Base-by-base conservation (phyloP, 2,113 vertebrate genomes). In the Ploceus nigricollis region DNA sequence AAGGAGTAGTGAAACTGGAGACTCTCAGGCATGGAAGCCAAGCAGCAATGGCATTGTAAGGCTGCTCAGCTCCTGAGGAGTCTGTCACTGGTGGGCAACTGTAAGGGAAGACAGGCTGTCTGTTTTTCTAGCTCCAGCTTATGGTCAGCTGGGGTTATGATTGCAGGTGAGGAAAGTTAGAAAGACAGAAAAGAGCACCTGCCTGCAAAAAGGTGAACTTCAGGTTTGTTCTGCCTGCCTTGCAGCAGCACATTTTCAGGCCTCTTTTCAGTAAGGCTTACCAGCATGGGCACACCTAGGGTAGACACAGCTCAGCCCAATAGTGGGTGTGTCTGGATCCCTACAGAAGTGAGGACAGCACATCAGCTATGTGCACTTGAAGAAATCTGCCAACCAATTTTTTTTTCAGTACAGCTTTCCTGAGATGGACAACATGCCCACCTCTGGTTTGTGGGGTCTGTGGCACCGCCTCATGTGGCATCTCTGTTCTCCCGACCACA, bases 381-480 rank as follows among this genome's bases (percentile, higher is more conserved):
- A 89, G 25, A 65, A 51, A 24, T 56, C 56, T 53, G 15, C 30
- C 27, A 73, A 22, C 1, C 4, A 44, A 7, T 30, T 39, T 57
- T 20, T 31, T 73, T 84, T 66, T 33, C 39, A 72, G n/a, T 28
- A 40, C 10, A 64, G 7, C 44, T 68, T 17, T 64, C n/a, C 27
- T 53, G 56, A 87, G 47, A 73, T 7, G 11, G 9, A 51, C 6
- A 53, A 15, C 7, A 22, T 24, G 5, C 28, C 45, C 8, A 9
- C 2, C 17, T 75, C 44, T 35, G 23, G 12, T 54, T 35, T 66
- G 28, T 31, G 33, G 15, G 11, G 17, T 80, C 56, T 65, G 13
- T 23, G 45, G 21, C 42, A 81, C 16, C 0, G 0, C 4, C 11
- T 57, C 30, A 40, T 23, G 20, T 2, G 6, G 16, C 33, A 83